Evolutionary conservation across 2,888 invertebrate genomes (phyloP), one percentile per base, ranked within the genome.

Genomic region (Plutella xylostella): DNA sequence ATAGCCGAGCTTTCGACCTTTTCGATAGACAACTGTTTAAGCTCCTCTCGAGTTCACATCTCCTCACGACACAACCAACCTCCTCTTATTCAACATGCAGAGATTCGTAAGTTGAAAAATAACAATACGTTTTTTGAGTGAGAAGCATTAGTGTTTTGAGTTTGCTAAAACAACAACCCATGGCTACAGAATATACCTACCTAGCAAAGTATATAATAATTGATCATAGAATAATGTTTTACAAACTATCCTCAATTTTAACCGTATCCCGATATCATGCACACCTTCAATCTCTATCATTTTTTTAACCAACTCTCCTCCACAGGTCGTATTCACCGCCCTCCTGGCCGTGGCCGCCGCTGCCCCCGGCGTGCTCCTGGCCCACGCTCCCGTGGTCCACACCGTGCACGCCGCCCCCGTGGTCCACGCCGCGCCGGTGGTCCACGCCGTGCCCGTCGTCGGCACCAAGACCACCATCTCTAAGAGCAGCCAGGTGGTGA

Each of bases 261-360:
- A n/a, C n/a, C n/a, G n/a, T n/a, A n/a, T n/a, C n/a, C n/a, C n/a
- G n/a, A n/a, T n/a, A n/a, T n/a, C n/a, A n/a, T n/a, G n/a, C n/a
- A n/a, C n/a, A n/a, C n/a, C n/a, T n/a, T n/a, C n/a, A n/a, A n/a
- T n/a, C n/a, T n/a, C n/a, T n/a, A n/a, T n/a, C n/a, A n/a, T n/a
- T n/a, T n/a, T n/a, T n/a, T n/a, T n/a, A n/a, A n/a, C n/a, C n/a
- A n/a, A n/a, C n/a, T n/a, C n/a, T n/a, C n/a, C n/a, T 34, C 47
- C 52, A 22, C 68, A 87, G 87, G 62, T 87, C 53, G 74, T 73
- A 44, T 74, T 86, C 64, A 68, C 72, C 60, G 80, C 84, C 51
- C 49, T 86, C 61, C 55, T 86, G 64, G 86, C 85, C 51, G 80
- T 72, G 67, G 85, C 68, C 50, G 80, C 79, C 44, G 82, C 83